These are phyloP conservation scores for Morone saxatilis DNA, from an alignment of 2,113 vertebrate species.

Conservation along the genomic window DNA sequence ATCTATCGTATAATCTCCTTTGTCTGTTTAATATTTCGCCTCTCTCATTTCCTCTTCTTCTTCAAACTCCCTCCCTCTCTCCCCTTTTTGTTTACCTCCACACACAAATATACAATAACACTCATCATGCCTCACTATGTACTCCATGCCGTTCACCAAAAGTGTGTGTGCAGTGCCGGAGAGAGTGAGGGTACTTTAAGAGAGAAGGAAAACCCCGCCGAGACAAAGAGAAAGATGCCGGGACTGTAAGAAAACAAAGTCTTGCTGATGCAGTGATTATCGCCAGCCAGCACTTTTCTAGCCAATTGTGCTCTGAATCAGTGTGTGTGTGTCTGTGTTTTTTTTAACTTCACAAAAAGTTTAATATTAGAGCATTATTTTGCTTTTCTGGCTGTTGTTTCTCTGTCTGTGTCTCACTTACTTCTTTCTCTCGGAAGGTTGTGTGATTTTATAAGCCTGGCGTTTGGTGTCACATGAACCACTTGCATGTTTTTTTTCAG, in stretches of 20 bases:
- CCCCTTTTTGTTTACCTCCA: constrained; percentile 50
- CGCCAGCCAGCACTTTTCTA: constrained; percentile 38
- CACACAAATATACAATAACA: constrained; percentile 58
- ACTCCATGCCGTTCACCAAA: background rate
- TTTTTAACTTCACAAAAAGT: constrained; percentile 22
- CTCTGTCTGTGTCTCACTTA: constrained; percentile 25
- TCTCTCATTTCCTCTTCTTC: constrained; percentile 59
- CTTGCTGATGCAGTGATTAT: constrained; percentile 71
- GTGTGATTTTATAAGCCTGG: constrained; percentile 67
- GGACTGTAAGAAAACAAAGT: constrained; percentile 70
- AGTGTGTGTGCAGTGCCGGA: background rate
- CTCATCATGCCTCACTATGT: constrained; percentile 31
- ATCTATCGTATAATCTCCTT: constrained; percentile 49
- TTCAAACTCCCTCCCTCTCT: constrained; percentile 23
- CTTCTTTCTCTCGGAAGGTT: constrained; percentile 44
- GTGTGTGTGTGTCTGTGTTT: constrained; percentile 23
- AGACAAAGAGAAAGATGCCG: constrained; percentile 60
- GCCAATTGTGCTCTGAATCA: constrained; percentile 44
- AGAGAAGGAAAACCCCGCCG: constrained; percentile 28
- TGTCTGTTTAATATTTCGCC: constrained; percentile 48
- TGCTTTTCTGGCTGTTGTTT: constrained; percentile 51
- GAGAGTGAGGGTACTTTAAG: background rate
- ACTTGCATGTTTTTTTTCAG: constrained; percentile 67
- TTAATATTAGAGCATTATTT: constrained; percentile 51
- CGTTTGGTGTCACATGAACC: constrained; percentile 73